A percentile compares a stretch with the other conserved stretches of the same genome.
Conservation (phyloP, 1,140 invertebrate genomes). For the Alviniconcha marisindica region DNA sequence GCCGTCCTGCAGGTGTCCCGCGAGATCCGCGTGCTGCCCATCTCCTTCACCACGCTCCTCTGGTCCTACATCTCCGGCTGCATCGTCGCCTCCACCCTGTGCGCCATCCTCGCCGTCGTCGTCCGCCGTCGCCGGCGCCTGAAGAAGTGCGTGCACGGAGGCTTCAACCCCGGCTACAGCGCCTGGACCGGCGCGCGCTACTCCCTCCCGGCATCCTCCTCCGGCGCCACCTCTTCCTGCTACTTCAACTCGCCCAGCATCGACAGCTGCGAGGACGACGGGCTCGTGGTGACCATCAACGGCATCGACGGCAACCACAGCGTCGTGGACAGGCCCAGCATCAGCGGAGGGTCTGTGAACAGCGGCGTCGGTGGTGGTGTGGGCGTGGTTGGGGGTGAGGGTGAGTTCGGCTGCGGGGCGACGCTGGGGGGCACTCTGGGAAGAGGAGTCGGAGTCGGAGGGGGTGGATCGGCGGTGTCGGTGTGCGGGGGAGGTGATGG, state of each 20-base stretch:
- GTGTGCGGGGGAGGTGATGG: neutral
- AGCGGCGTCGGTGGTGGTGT: neutral
- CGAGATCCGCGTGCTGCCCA: neutral
- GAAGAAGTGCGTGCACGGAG: neutral
- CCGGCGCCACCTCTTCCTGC: slow-evolving; percentile 29
- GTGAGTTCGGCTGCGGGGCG: neutral
- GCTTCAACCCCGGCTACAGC: slow-evolving; percentile 35
- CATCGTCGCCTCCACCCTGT: slow-evolving; percentile 33
- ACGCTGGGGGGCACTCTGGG: neutral
- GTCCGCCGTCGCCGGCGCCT: slow-evolving; percentile 16
- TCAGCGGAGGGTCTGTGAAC: neutral
- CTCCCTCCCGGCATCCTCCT: slow-evolving; percentile 1
- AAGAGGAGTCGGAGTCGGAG: neutral
- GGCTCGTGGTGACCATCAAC: slow-evolving; percentile 14
- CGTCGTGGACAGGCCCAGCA: neutral
- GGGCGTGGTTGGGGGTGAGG: neutral
- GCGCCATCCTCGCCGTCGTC: slow-evolving; percentile 34
- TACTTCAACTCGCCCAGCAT: slow-evolving; percentile 34
- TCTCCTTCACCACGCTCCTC: slow-evolving; percentile 35
- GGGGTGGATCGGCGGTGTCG: neutral
- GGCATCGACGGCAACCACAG: neutral
- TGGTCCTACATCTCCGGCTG: slow-evolving; percentile 39
- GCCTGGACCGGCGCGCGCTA: slow-evolving; percentile 37
- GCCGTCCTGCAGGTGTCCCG: neutral
- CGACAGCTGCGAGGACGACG: slow-evolving; percentile 35